phyloP scores from a whole-genome alignment of 2,888 invertebrate species.

The Julus scandinavius region DNA sequence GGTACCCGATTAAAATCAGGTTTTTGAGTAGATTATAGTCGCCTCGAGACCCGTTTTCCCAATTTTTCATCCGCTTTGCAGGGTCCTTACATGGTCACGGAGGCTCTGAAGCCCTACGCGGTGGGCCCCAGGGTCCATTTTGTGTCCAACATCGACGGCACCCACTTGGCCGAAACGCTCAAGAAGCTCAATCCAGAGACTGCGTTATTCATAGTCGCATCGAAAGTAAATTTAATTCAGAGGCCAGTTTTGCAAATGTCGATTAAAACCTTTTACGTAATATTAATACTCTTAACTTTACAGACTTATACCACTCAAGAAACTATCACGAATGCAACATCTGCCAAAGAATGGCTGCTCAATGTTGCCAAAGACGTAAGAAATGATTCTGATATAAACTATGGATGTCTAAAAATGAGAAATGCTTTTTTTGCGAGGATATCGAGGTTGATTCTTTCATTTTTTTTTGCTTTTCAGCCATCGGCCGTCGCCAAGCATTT shows the following conservation, averaged over 20 bases:
- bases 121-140: conserved; percentile 91
- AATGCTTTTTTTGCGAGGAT: conserved; percentile 53
- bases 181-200: conserved; percentile 92
- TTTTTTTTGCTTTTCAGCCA: conserved; percentile 62
- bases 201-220: conserved; percentile 96
- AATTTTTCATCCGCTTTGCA: conserved; percentile 64
- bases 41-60: too few relatives aligned
- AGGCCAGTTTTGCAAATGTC: neutral
- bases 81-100: conserved; percentile 99
- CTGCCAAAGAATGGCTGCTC: conserved; percentile 97
- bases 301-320: conserved; percentile 96
- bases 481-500: conserved; percentile 93
- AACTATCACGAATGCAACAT: conserved; percentile 98
- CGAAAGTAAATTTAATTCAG: conserved; percentile 73
- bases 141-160: conserved; percentile 99
- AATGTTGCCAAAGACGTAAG: conserved; percentile 85
- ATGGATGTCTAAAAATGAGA: neutral
- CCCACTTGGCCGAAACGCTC: conserved; percentile 93
- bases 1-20: conserved; percentile 65
- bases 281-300: neutral
- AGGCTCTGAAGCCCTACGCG: conserved; percentile 92
- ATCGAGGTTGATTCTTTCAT: conserved; percentile 5
- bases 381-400: conserved; percentile 58
- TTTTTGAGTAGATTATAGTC: neutral
- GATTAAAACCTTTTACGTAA: neutral